Evolutionary conservation across 2,888 invertebrate species (phyloP), one percentile per base, ranked within the genome.

Genomic region (Cactoblastis cactorum): DNA sequence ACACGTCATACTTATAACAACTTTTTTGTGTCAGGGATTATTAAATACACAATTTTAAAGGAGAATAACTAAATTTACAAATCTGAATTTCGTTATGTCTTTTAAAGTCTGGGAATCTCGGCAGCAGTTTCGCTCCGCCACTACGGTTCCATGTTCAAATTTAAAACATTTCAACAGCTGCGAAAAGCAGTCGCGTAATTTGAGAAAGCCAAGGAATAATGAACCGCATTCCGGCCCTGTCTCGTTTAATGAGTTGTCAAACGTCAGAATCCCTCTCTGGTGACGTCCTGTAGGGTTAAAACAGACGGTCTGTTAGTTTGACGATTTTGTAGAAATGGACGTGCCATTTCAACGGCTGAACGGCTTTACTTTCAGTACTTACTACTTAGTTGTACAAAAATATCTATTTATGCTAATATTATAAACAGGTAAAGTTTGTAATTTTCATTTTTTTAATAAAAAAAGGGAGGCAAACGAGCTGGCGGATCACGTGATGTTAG

Each of bases 221-320:
- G 72, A 71, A 74, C 69, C 63, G 61, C 71, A 75, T 74, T 69
- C 67, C 69, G 54, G 52, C 62, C 61, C 62, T 61, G 64, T 63
- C 65, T 63, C 58, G 50, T 56, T 65, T 75, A 77, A 77, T 77
- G 74, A 77, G 70, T 74, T 75, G 74, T 75, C 73, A 77, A 74
- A 75, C 64, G 71, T 62, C 62, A 62, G 56, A 39, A 35, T 50
- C 53, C 50, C 41, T 43, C 34, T 15, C 49, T 48, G 18, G 15
- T 19, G 19, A 45, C 41, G 22, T 58, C 19, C 12, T 43, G 11
- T 9, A 43, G 17, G 28, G 43, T 32, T 43, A 43, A 56, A 14
- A 17, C 24, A 41, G 41, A 41, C 41, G 24, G 32, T 32, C 45
- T 37, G 45, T 52, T 33, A 14, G 41, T 14, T 22, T 22, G 12